These are phyloP conservation scores for Ladona fulva DNA, from an alignment of 1,140 invertebrate species.

Conservation along the genomic window DNA sequence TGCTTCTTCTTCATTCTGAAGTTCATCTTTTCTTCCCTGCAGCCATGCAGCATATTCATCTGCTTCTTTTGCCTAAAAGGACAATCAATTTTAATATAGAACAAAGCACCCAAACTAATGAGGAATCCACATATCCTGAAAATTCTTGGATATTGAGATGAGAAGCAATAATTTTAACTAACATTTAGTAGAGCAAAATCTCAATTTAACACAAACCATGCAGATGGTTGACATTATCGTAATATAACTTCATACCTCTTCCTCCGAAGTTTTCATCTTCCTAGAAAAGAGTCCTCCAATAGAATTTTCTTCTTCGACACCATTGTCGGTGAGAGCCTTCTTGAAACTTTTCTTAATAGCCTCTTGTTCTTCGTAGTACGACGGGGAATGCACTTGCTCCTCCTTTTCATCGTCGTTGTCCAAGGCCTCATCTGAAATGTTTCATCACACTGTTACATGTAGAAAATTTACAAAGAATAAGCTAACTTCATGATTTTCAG, in stretches of 20 bases:
- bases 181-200: too few species aligned
- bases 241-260: slow-evolving; percentile 34
- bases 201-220: too few species aligned
- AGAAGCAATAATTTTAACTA: too few species aligned
- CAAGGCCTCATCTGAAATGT: slow-evolving; percentile 3
- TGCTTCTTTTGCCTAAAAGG: slow-evolving; percentile 47
- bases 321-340: slow-evolving; percentile 38
- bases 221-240: too few species aligned
- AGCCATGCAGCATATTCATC: slow-evolving; percentile 72
- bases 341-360: slow-evolving; percentile 58
- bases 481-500: too few species aligned
- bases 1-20: slow-evolving; percentile 52
- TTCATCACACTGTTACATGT: too few species aligned
- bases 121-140: background rate
- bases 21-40: slow-evolving; percentile 58
- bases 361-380: slow-evolving; percentile 61
- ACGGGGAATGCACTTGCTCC: slow-evolving; percentile 32
- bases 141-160: slow-evolving; percentile 29
- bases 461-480: too few species aligned
- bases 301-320: slow-evolving; percentile 41
- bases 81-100: background rate
- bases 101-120: background rate
- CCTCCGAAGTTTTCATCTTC: slow-evolving; percentile 51
- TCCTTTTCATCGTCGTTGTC: background rate
- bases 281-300: slow-evolving; percentile 47